phyloP scores from a whole-genome alignment of 2,797 vertebrate genomes.

The Luscinia megarhynchos region DNA sequence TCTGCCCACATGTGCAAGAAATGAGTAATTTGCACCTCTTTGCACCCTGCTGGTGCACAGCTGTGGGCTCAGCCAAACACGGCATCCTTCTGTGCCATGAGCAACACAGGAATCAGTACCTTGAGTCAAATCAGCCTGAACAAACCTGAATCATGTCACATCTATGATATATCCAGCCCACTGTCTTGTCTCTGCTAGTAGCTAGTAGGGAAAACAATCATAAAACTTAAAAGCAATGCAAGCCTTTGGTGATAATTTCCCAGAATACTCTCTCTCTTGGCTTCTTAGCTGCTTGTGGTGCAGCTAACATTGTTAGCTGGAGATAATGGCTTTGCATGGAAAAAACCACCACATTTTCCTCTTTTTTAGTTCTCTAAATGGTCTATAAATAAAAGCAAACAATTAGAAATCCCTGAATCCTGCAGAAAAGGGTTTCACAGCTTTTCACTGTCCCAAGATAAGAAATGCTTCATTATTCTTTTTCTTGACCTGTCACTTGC shows the following conservation, averaged over 20 bases:
- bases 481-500: not conserved
- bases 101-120: not conserved
- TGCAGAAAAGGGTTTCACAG: not conserved
- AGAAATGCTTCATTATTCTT: not conserved
- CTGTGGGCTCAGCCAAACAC: not conserved
- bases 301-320: not conserved
- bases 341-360: not conserved
- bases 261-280: not conserved
- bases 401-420: not conserved
- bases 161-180: not conserved
- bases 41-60: not conserved
- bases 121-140: not conserved
- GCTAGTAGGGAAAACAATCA: not conserved
- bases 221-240: not conserved
- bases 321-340: not conserved
- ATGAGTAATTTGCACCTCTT: slow-evolving; percentile 4
- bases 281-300: not conserved
- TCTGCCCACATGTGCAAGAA: not conserved
- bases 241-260: not conserved
- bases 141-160: not conserved
- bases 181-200: not conserved
- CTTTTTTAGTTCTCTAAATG: not conserved
- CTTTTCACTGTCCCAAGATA: not conserved
- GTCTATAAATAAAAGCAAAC: not conserved
- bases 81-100: not conserved